These are phyloP conservation scores for Ormyrus rosae DNA, from an alignment of 2,888 invertebrate genomes.

Conservation along the genomic window DNA sequence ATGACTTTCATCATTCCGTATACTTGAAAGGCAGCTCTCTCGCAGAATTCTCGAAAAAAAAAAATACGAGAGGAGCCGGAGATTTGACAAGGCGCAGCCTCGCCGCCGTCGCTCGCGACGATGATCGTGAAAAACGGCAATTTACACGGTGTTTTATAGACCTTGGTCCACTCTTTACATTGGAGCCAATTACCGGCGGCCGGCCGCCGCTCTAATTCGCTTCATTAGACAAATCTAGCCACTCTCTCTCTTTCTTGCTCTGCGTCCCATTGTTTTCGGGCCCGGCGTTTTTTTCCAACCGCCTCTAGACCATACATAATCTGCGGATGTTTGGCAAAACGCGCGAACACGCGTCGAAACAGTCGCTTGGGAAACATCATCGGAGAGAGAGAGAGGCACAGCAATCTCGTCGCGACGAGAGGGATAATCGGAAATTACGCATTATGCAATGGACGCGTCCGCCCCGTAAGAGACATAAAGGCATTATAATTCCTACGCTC, in stretches of 20 bases:
- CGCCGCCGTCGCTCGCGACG: not conserved
- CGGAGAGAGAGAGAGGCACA: too few species aligned
- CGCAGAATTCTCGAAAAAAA: not conserved
- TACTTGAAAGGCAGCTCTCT: too few species aligned
- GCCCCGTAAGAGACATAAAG: not conserved
- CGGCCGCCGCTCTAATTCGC: slow-evolving; percentile 28
- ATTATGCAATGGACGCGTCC: slow-evolving; percentile 29
- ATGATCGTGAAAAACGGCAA: slow-evolving; percentile 31
- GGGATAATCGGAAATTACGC: slow-evolving; percentile 26
- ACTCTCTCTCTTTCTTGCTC: not conserved
- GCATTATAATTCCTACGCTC: not conserved
- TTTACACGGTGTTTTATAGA: slow-evolving; percentile 28
- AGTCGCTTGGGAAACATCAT: slow-evolving; percentile 30
- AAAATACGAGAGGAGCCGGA: too few species aligned
- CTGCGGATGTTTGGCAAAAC: slow-evolving; percentile 24
- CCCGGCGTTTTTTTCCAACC: too few species aligned
- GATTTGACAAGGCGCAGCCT: too few species aligned
- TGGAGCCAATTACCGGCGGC: slow-evolving; percentile 32
- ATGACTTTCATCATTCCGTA: too few species aligned
- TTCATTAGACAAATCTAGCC: slow-evolving; percentile 41
- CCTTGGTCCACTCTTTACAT: slow-evolving; percentile 46
- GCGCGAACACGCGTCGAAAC: slow-evolving; percentile 25
- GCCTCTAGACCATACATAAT: not conserved
- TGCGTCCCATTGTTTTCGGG: too few species aligned
- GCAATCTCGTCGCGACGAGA: not conserved